Evolutionary conservation across 2,113 vertebrate species (phyloP).

Genomic region (Phalacrocorax aristotelis): DNA sequence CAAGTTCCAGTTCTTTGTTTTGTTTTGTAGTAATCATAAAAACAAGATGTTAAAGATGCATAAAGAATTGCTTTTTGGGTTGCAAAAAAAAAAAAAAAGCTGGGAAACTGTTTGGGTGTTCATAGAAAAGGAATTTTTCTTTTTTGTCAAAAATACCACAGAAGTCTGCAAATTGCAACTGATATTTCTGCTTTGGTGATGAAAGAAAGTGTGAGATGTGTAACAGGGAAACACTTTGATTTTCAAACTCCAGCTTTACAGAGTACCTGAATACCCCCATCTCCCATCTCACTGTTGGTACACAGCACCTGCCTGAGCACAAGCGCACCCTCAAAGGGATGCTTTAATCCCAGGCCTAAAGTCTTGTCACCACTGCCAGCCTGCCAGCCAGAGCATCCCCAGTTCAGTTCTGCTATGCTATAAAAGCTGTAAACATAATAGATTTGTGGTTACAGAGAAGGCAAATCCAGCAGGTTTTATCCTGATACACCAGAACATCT

Average conservation of each 20-base stretch:
- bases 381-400: background rate
- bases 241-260: background rate
- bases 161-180: background rate
- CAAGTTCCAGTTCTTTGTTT: background rate
- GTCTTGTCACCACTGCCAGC: background rate
- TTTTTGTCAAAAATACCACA: background rate
- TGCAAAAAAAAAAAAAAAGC: too few relatives aligned
- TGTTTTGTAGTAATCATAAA: background rate
- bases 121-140: background rate
- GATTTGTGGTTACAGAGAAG: background rate
- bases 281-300: background rate
- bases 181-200: background rate
- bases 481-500: background rate
- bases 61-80: background rate
- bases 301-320: background rate
- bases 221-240: background rate
- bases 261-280: background rate
- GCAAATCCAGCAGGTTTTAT: background rate
- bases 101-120: background rate
- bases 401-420: fast-evolving
- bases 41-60: background rate
- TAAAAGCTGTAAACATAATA: background rate
- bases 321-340: fast-evolving
- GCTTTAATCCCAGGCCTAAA: background rate
- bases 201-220: background rate